These are phyloP conservation scores for Eupsilia transversa DNA, from an alignment of 2,888 invertebrate genomes.

Conservation along the genomic window DNA sequence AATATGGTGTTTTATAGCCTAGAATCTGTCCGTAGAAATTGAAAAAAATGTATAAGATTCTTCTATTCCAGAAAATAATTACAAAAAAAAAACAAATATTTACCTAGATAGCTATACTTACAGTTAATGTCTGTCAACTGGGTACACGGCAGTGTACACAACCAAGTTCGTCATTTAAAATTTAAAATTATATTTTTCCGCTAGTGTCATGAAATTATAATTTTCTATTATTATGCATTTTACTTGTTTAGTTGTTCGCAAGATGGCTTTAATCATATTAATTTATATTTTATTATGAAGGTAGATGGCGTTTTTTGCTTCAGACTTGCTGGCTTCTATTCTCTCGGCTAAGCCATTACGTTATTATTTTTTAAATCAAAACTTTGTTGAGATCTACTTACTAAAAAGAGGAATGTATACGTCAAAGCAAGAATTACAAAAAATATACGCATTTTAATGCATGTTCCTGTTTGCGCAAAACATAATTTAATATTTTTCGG, in stretches of 20 bases:
- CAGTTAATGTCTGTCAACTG: not conserved
- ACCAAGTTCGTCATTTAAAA: slow-evolving; percentile 29
- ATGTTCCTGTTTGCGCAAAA: not conserved
- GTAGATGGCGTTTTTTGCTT: slow-evolving; percentile 26
- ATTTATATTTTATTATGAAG: slow-evolving; percentile 3
- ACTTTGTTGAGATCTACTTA: slow-evolving; percentile 1
- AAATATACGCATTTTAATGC: not conserved
- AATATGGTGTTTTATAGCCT: not conserved
- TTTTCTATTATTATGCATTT: slow-evolving; percentile 15
- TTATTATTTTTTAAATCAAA: not conserved
- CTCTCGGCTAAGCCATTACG: slow-evolving; percentile 31
- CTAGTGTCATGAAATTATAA: not conserved
- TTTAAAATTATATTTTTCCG: not conserved
- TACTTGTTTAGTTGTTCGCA: slow-evolving; percentile 13
- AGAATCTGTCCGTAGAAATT: too few relatives aligned
- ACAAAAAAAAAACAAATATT: not conserved
- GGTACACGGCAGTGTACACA: slow-evolving; percentile 16
- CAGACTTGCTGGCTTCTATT: slow-evolving; percentile 49
- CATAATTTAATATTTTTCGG: too few relatives aligned
- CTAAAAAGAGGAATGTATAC: not conserved
- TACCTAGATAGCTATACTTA: too few relatives aligned
- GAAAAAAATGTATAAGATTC: too few relatives aligned
- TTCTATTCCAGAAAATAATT: not conserved
- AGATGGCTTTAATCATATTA: not conserved
- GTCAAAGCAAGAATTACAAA: not conserved